These are phyloP conservation scores for Gambusia yucatana DNA, from an alignment of 2,797 vertebrate genomes.

Conservation along the genomic window DNA sequence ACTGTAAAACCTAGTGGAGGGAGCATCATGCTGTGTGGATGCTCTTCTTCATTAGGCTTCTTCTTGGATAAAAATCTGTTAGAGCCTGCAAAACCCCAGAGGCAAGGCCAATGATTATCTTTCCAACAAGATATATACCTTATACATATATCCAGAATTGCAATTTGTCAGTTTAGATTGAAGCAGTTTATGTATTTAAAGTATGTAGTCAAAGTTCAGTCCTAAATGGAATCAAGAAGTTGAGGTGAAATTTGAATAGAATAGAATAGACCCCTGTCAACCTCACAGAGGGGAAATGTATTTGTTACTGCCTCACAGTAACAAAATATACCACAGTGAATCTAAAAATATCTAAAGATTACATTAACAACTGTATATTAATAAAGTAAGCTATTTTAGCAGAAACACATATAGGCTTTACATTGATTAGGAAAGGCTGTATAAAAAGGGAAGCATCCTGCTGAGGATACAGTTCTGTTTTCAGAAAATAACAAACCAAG, in stretches of 20 bases:
- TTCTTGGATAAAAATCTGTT: background rate
- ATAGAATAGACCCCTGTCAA: no score
- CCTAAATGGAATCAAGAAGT: background rate
- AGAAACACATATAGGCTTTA: conserved; percentile 1
- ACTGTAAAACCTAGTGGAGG: background rate
- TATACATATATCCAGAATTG: background rate
- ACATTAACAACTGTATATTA: no score
- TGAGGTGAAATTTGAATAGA: background rate
- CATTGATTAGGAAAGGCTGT: conserved; percentile 33
- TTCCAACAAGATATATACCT: background rate
- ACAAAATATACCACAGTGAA: no score
- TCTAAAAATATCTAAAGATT: no score
- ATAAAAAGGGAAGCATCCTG: conserved; percentile 34
- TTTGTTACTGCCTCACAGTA: no score
- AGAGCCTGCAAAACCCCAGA: background rate
- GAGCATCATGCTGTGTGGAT: background rate
- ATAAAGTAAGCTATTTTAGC: background rate
- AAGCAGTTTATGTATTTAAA: background rate
- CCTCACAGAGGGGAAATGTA: no score
- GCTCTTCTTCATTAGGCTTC: background rate
- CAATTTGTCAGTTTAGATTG: background rate
- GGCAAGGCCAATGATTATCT: background rate
- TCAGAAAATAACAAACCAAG: conserved; percentile 65
- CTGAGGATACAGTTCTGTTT: conserved; percentile 45
- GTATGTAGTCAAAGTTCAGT: background rate